These are phyloP conservation scores for Vesta saturnalis DNA, from an alignment of 2,888 invertebrate species.

Conservation along the genomic window DNA sequence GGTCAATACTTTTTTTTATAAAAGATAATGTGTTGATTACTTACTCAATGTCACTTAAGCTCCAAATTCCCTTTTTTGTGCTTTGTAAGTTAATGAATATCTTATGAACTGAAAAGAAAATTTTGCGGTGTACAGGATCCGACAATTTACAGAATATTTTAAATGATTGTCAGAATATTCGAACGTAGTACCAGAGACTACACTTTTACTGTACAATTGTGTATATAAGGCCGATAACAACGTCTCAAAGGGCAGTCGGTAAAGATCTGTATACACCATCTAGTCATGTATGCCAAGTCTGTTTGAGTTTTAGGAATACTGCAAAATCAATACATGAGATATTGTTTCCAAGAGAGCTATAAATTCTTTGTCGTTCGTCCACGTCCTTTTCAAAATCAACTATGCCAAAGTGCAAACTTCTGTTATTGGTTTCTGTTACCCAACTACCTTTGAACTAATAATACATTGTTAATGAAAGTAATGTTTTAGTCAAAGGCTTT, in stretches of 20 bases:
- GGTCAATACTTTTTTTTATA: too few relatives aligned
- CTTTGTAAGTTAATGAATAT: too few relatives aligned
- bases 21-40: too few relatives aligned
- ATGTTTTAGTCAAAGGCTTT: conserved; percentile 24
- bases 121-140: too few relatives aligned
- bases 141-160: too few relatives aligned
- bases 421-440: conserved; percentile 27
- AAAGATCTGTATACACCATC: conserved; percentile 11
- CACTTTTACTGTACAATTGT: conserved; percentile 10
- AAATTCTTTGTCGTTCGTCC: conserved; percentile 32
- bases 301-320: conserved; percentile 32
- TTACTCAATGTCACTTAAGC: too few relatives aligned
- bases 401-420: conserved; percentile 30
- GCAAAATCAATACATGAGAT: conserved; percentile 34
- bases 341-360: conserved; percentile 35
- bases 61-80: too few relatives aligned
- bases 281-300: conserved; percentile 30
- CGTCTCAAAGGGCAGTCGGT: conserved; percentile 14
- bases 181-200: neutral
- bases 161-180: too few relatives aligned
- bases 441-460: conserved; percentile 19
- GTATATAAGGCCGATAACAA: conserved; percentile 12
- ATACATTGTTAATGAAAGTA: conserved; percentile 27
- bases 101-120: too few relatives aligned
- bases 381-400: conserved; percentile 29